These are phyloP conservation scores for Rhopalosiphum nymphaeae DNA, from an alignment of 2,888 invertebrate genomes.

Conservation along the genomic window DNA sequence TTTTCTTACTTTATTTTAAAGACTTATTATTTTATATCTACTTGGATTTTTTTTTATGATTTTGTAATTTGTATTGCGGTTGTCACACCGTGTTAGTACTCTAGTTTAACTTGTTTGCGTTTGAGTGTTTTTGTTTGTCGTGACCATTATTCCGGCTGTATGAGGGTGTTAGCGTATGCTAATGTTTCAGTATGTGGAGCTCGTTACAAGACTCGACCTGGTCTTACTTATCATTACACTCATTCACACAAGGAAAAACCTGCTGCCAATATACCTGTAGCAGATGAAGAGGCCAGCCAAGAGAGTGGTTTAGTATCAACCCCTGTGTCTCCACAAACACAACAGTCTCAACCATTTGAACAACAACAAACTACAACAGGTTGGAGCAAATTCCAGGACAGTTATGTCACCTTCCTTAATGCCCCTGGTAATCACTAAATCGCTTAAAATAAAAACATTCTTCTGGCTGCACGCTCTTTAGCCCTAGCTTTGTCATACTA, in stretches of 20 bases:
- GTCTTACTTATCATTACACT: conserved; percentile 94
- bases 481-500: neutral
- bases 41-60: conserved; percentile 55
- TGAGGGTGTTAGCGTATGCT: conserved; percentile 66
- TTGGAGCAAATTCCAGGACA: conserved; percentile 73
- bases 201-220: conserved; percentile 96
- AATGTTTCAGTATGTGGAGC: conserved; percentile 88
- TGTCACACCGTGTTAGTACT: conserved; percentile 39
- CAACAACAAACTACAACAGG: conserved; percentile 73
- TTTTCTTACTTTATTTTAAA: conserved; percentile 36
- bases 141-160: conserved; percentile 63
- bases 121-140: conserved; percentile 63
- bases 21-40: conserved; percentile 41
- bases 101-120: conserved; percentile 61
- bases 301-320: conserved; percentile 66
- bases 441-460: conserved; percentile 46
- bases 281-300: conserved; percentile 67
- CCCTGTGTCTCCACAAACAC: conserved; percentile 66
- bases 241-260: conserved; percentile 80
- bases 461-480: conserved; percentile 51
- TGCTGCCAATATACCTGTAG: conserved; percentile 58
- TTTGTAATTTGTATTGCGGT: conserved; percentile 55
- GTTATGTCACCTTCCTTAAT: conserved; percentile 72
- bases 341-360: conserved; percentile 70
- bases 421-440: conserved; percentile 69